Conservation (phyloP, 2,888 invertebrate species). For the Scaptodrosophila latifasciaeformis region DNA sequence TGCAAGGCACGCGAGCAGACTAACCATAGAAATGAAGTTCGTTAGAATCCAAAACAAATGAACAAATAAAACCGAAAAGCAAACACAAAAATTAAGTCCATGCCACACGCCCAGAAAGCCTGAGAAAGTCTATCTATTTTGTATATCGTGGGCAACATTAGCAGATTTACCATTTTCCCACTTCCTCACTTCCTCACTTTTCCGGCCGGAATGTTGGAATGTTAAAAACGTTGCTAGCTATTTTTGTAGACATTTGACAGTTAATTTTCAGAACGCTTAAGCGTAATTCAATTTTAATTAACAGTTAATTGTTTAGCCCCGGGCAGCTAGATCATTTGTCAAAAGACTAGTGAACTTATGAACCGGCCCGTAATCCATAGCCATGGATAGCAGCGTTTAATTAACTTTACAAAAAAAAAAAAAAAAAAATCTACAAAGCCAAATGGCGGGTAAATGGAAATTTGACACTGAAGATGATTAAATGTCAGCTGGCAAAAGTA, state of each 20-base stretch:
- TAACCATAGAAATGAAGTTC: too few relatives aligned
- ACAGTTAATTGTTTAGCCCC: slow-evolving; percentile 33
- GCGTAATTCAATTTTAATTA: slow-evolving; percentile 39
- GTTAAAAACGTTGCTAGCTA: too few relatives aligned
- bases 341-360: slow-evolving; percentile 17
- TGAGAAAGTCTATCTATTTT: too few relatives aligned
- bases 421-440: too few relatives aligned
- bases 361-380: slow-evolving; percentile 9
- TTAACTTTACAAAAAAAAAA: too few relatives aligned
- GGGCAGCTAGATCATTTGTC: slow-evolving; percentile 27
- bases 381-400: not conserved
- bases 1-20: slow-evolving; percentile 47
- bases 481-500: slow-evolving; percentile 16
- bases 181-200: too few relatives aligned
- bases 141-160: too few relatives aligned
- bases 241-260: not conserved
- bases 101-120: too few relatives aligned
- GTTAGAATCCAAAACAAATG: too few relatives aligned
- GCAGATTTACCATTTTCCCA: too few relatives aligned
- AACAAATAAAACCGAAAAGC: slow-evolving; percentile 23
- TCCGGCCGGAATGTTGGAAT: too few relatives aligned
- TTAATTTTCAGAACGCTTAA: slow-evolving; percentile 29
- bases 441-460: slow-evolving; percentile 25
- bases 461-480: slow-evolving; percentile 24
- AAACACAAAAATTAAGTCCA: too few relatives aligned